These are phyloP conservation scores for Coreius guichenoti DNA, from an alignment of 2,797 vertebrate species.

Conservation along the genomic window DNA sequence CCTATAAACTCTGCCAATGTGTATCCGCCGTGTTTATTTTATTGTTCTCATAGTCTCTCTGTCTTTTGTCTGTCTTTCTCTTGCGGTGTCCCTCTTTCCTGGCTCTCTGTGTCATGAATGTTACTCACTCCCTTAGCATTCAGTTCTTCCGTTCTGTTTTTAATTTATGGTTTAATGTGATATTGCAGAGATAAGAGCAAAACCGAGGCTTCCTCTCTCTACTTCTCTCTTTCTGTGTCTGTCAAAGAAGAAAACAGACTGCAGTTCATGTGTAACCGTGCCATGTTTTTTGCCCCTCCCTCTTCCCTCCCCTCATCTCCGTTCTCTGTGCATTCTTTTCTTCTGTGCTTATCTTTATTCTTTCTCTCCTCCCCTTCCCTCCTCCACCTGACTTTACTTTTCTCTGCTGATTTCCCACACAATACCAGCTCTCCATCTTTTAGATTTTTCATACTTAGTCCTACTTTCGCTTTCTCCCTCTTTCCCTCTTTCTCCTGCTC, in stretches of 20 bases:
- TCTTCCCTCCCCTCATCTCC: slow-evolving; percentile 42
- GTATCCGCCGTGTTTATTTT: slow-evolving; percentile 32
- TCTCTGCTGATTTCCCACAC: slow-evolving; percentile 28
- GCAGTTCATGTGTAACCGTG: slow-evolving; percentile 48
- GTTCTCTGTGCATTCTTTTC: slow-evolving; percentile 47
- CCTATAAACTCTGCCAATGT: slow-evolving; percentile 30
- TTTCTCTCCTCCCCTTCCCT: slow-evolving; percentile 16
- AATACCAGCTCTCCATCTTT: slow-evolving; percentile 18
- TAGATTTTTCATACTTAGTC: background rate
- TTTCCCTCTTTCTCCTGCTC: background rate
- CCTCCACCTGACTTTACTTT: slow-evolving; percentile 39
- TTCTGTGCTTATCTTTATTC: slow-evolving; percentile 38
- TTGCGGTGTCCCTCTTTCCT: slow-evolving; percentile 32
- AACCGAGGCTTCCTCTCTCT: slow-evolving; percentile 19
- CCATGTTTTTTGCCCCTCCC: slow-evolving; percentile 50
- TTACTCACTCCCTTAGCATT: background rate
- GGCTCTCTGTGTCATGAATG: slow-evolving; percentile 9
- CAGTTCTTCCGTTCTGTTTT: slow-evolving; percentile 24
- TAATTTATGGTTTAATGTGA: slow-evolving; percentile 31
- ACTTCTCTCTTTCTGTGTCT: slow-evolving; percentile 19
- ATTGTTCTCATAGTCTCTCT: slow-evolving; percentile 35
- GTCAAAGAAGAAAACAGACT: slow-evolving; percentile 41
- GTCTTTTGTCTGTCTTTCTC: slow-evolving; percentile 26
- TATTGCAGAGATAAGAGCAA: background rate
- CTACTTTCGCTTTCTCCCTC: slow-evolving; percentile 28